A percentile compares a stretch with the other conserved stretches of the same genome.
Evolutionary conservation across 2,888 invertebrate species (phyloP).

Genomic region (Thysanoteuthis rhombus): DNA sequence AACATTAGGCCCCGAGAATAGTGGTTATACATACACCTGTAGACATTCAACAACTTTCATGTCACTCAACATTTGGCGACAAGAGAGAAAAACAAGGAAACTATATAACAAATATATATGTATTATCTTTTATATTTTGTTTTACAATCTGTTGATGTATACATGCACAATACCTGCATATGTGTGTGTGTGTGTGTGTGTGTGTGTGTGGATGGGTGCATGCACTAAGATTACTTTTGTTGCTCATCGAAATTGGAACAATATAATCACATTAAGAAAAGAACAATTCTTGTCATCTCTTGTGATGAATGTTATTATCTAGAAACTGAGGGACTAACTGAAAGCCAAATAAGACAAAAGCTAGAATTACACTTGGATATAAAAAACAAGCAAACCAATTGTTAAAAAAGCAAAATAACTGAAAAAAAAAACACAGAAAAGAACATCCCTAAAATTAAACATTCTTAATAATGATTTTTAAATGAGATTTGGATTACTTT

Average conservation of each 20-base stretch:
- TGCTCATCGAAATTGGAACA: not conserved
- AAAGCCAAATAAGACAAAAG: not conserved
- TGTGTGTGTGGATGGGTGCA: not conserved
- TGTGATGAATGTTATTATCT: not conserved
- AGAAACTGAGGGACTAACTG: not conserved
- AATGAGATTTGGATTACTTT: not conserved
- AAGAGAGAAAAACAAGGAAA: no score
- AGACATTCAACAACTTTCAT: no score
- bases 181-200: not conserved
- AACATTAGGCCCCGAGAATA: no score
- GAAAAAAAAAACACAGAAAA: not conserved
- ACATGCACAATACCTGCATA: no score
- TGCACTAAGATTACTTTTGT: not conserved
- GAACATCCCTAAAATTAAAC: not conserved
- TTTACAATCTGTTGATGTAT: no score
- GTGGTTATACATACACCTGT: no score
- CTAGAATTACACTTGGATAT: not conserved
- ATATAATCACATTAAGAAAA: not conserved
- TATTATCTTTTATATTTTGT: no score
- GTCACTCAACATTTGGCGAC: no score
- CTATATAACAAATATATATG: no score
- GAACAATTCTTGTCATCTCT: not conserved
- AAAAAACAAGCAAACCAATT: not conserved
- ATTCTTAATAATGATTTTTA: not conserved
- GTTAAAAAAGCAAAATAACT: no score